Evolutionary conservation across 2,797 vertebrate genomes (phyloP).

Genomic region (Hapalemur alaotrensis): DNA sequence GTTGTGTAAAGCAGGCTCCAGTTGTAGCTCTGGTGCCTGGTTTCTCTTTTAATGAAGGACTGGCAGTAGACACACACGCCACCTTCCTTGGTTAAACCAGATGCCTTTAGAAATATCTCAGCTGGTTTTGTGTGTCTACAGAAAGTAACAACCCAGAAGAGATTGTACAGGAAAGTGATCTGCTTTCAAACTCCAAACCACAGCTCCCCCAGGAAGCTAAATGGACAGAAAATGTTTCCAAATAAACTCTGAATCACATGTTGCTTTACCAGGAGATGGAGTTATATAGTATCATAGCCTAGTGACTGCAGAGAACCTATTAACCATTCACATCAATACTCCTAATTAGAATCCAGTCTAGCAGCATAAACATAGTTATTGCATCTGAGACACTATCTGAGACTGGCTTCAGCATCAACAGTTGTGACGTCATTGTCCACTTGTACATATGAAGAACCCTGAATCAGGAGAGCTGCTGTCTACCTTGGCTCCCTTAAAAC

Average conservation of each 20-base stretch:
- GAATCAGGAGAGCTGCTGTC: background rate
- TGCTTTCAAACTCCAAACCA: background rate
- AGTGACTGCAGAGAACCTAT: accelerated
- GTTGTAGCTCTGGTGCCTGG: background rate
- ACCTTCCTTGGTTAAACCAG: background rate
- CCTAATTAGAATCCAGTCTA: accelerated
- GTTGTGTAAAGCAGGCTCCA: background rate
- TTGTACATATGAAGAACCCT: background rate
- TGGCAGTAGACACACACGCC: background rate
- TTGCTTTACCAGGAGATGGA: background rate
- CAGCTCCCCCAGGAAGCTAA: background rate
- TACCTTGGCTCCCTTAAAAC: background rate
- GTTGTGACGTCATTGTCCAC: background rate
- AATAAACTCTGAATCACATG: accelerated
- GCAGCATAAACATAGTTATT: background rate
- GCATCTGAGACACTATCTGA: background rate
- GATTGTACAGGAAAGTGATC: accelerated
- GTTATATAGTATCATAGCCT: accelerated
- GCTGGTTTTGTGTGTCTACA: background rate
- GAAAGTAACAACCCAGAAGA: background rate
- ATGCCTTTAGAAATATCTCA: background rate
- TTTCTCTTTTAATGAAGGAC: background rate
- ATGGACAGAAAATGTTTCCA: background rate
- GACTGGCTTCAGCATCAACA: background rate
- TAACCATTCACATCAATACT: accelerated